Base-by-base conservation (phyloP, 1,140 invertebrate species). In the Tetramorium parvispinum region DNA sequence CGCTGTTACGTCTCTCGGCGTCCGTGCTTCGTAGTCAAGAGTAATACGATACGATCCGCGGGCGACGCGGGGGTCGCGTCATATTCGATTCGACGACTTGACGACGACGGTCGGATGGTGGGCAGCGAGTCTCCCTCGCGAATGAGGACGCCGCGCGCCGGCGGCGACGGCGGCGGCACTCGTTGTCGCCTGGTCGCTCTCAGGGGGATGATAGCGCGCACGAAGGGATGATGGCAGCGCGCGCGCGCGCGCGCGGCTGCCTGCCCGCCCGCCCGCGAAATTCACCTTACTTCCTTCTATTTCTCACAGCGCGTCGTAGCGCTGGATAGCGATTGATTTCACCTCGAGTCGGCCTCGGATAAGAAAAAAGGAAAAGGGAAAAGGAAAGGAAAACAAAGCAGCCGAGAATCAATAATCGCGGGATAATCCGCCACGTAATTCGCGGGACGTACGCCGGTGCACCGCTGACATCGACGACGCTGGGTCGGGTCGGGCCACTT, bases 21-120 rank as follows among this genome's bases (percentile, higher is more conserved):
- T 27, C 49, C 70, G 59, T 53, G 83, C 63, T 40, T 81, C 75
- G 86, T 91, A 90, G 88, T 90, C 88, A 91, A 91, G 91, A 89
- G 55, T 59, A 85, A 46, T 63, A 63, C 43, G 79, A 57, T 24
- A 18, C 68, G 13, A 32, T 71, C 40, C 43, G 59, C 27, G 51
- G 65, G 57, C 63, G 43, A 63, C 83, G 32, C 32, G 32, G 43
- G 43, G 24, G 65, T 24, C 75, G 81, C 65, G 51, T 79, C 89
- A 90, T 90, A 85, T 90, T 90, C 81, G 81, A 77, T 21, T 40
- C 32, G 40, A 27, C 51, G 51, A 40, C 11, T n/a, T 0, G 53
- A 59, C 21, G 49, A 16, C 49, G 49, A 49, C 13, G 21, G 13
- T 49, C 24, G 46, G 6, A 75, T 8, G 40, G 13, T 7, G 11